Conservation (phyloP, 2,888 invertebrate genomes). For the Arge pagana region DNA sequence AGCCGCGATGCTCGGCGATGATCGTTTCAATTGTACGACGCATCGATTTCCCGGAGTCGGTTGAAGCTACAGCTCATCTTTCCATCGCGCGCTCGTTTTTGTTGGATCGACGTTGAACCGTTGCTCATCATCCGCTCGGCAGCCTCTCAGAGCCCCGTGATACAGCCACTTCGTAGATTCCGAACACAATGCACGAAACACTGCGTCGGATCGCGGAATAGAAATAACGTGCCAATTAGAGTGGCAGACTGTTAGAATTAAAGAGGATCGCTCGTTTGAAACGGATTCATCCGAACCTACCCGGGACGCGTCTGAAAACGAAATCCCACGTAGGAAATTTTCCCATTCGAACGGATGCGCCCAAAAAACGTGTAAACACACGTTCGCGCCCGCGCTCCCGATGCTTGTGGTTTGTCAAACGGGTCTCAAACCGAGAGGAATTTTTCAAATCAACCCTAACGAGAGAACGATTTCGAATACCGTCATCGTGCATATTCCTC, state of each 20-base stretch:
- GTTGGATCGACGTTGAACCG: conserved; percentile 46
- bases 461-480: too few species aligned
- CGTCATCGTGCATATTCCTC: too few species aligned
- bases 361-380: too few species aligned
- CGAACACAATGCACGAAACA: conserved; percentile 47
- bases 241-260: not conserved
- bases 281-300: not conserved
- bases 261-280: not conserved
- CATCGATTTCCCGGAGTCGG: conserved; percentile 7
- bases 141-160: conserved; percentile 45
- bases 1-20: too few species aligned
- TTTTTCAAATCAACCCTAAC: too few species aligned
- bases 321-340: too few species aligned
- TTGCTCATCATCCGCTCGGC: conserved; percentile 40
- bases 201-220: conserved; percentile 41
- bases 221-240: conserved; percentile 47
- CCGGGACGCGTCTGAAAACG: too few species aligned
- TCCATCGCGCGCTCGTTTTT: conserved; percentile 37
- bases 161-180: conserved; percentile 50
- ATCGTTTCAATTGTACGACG: conserved; percentile 27
- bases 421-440: too few species aligned
- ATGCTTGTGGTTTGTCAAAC: too few species aligned
- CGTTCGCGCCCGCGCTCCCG: too few species aligned
- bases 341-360: too few species aligned
- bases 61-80: conserved; percentile 25